Conservation (phyloP, 2,113 vertebrate species). For the Macaca nemestrina region DNA sequence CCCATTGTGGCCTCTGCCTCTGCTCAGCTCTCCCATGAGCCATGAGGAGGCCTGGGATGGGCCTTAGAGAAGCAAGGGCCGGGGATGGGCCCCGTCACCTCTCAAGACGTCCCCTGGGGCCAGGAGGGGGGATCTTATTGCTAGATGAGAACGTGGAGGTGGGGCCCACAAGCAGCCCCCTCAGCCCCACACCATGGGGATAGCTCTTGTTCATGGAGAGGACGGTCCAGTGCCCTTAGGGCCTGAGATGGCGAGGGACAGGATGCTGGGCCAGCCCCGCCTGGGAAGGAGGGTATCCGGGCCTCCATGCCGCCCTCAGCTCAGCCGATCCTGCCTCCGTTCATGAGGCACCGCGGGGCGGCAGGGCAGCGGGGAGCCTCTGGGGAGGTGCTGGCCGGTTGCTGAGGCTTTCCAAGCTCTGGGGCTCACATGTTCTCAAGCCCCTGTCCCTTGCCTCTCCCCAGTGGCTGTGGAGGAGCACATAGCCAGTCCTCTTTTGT, state of each 20-base stretch:
- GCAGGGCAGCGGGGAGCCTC: no score
- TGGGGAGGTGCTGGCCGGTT: fast-evolving
- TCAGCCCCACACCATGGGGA: fast-evolving
- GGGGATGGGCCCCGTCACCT: neutral
- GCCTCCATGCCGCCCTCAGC: neutral
- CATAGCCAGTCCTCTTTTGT: fast-evolving
- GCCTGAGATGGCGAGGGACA: neutral
- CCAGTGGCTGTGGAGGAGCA: fast-evolving
- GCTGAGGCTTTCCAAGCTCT: fast-evolving
- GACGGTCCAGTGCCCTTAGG: fast-evolving
- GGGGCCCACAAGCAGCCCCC: neutral
- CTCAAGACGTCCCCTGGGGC: neutral
- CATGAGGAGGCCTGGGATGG: neutral
- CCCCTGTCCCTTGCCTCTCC: no score
- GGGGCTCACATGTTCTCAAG: no score
- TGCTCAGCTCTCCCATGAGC: neutral
- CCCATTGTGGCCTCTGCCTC: neutral
- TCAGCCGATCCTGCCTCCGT: neutral
- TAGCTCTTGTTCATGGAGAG: fast-evolving
- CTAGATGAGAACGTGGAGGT: neutral
- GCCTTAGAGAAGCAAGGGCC: neutral
- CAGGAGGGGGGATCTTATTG: neutral
- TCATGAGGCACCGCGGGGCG: fast-evolving
- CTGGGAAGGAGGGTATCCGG: neutral
- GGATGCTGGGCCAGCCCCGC: no score